Evolutionary conservation across 2,888 invertebrate species (phyloP), one percentile per base, ranked within the genome.

Genomic region (Emmelina monodactyla): DNA sequence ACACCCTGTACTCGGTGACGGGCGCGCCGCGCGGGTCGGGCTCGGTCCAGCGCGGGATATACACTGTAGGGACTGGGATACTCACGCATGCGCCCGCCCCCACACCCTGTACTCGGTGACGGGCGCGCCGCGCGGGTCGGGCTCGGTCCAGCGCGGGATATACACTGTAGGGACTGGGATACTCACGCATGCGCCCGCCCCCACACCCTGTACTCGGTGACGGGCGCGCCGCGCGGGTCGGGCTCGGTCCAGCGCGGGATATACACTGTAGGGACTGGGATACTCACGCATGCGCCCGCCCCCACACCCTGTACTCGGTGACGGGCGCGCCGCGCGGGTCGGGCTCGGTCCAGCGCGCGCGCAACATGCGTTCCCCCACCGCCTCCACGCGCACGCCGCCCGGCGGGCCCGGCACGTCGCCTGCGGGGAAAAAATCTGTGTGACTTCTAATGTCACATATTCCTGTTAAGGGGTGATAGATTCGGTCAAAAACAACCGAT

Each of bases 321-420:
- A 93, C 82, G n/a, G 85, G 75, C 0, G 89, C 88, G 0, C 94
- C 94, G 54, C 92, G 89, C 10, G 87, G 85, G 42, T 83, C 83
- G 0, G 94, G 88, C 7, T 89, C 84, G 29, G 86, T 81, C 96
- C 96, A 96, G 53, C 85, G 86, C 0, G 94, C 85, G 53, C 91
- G 88, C 51, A 90, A 87, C 14, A 90, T 83, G 14, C 88, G 86
- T 14, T 86, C 86, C 14, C 87, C 85, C 9, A 92, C 82, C 37
- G 87, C 87, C 38, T 88, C 86, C n/a, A 92, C 84, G 9, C 82
- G 76, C 0, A 94, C 89, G 3, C 83, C 79, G 0, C 91, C 91
- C 0, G 95, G 94, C 1, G 86, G 75, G 28, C 88, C 87, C 1
- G 95, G 96, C 10, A 87, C 83, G 55, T 91, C 91, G 5, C 89